phyloP scores from a whole-genome alignment of 2,888 invertebrate species.

The Dascillus cervinus region DNA sequence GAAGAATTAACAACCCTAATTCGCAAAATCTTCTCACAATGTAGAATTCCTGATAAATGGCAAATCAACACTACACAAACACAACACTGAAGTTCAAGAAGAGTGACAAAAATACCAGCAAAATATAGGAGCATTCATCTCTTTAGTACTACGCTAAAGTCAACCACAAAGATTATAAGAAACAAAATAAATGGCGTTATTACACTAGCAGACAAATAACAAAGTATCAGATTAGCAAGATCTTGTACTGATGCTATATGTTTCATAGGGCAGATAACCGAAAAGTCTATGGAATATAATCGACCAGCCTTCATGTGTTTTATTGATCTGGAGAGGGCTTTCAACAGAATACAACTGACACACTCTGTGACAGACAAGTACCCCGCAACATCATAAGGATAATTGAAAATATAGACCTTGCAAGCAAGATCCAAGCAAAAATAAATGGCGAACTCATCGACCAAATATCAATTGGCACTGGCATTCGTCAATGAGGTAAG shows the following conservation, averaged over 20 bases:
- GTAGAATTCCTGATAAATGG: slow-evolving; percentile 10
- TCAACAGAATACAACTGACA: too few species aligned
- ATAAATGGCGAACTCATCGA: slow-evolving; percentile 1
- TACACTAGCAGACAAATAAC: slow-evolving; percentile 3
- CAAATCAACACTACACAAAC: slow-evolving; percentile 1
- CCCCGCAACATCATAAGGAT: slow-evolving; percentile 7
- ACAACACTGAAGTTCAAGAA: slow-evolving; percentile 1
- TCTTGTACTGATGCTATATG: slow-evolving; percentile 5
- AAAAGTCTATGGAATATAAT: too few species aligned
- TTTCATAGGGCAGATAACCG: slow-evolving; percentile 2
- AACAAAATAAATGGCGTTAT: slow-evolving; percentile 5
- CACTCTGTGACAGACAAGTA: slow-evolving; percentile 7
- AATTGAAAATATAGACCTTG: slow-evolving; percentile 6
- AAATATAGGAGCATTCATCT: slow-evolving; percentile 18
- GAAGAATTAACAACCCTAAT: slow-evolving; percentile 5
- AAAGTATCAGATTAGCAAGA: slow-evolving; percentile 5
- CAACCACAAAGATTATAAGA: slow-evolving; percentile 7
- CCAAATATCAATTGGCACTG: neutral
- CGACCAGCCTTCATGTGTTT: too few species aligned
- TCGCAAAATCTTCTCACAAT: slow-evolving; percentile 1
- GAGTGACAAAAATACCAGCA: too few species aligned
- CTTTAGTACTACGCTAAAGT: slow-evolving; percentile 7
- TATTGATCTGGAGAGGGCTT: too few species aligned
- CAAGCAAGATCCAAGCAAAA: slow-evolving; percentile 9
- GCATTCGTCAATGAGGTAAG: slow-evolving; percentile 3